Evolutionary conservation across 2,797 vertebrate genomes (phyloP), one percentile per base, ranked within the genome.

Genomic region (Eospalax fontanierii): DNA sequence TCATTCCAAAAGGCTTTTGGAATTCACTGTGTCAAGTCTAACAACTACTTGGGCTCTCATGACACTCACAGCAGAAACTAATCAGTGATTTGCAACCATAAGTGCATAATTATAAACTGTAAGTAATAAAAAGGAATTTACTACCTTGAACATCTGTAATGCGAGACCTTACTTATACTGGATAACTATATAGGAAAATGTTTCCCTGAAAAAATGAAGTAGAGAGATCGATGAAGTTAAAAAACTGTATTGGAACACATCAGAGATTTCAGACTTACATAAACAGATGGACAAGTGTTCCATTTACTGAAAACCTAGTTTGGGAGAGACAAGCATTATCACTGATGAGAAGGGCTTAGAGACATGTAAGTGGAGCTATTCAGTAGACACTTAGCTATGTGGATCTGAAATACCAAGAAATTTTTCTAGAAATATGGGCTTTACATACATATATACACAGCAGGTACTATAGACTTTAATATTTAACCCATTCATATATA

Each of bases 111-210:
- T 74, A 75, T 75, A 93, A 93, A 86, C 57, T 57, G 86, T 95
- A 22, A 81, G n/a, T 28, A 88, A 73, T 28, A 85, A 76, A 95
- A 89, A 94, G 33, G n/a, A 97, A 95, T 75, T 95, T 43, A 90
- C 33, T 78, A 83, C 38, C 6, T n/a, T 92, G 12, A 88, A 19
- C 33, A 93, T 46, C 46, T 87, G 6, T 87, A 83, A 81, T 71
- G 35, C 92, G 35, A 73, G 73, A 81, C 3, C 26, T 35, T 30
- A 88, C 74, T 94, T 68, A 83, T 14, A 89, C 22, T 70, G 38
- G 38, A 33, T 74, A 8, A n/a, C 73, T 76, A 87, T 75, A n/a
- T 50, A 65, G 81, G 12, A 91, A 54, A 38, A n/a, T 61, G 57
- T 85, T 66, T 94, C 75, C 61, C 82, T 86, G 6, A 87, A 33